phyloP scores from a whole-genome alignment of 1,140 invertebrate genomes.

The Lucilia cuprina region DNA sequence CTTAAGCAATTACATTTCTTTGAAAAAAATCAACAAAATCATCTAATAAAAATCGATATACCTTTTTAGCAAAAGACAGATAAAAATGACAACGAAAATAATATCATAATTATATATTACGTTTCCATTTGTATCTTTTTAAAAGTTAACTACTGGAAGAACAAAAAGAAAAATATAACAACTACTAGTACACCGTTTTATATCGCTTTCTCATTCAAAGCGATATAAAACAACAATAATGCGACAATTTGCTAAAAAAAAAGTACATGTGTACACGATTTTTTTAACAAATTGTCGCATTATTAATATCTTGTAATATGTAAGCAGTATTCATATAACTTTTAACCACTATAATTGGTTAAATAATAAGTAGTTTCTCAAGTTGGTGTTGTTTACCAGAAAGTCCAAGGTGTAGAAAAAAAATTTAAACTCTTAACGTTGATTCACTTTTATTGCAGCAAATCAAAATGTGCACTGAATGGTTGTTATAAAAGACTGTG shows the following conservation, averaged over 20 bases:
- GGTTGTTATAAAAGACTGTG: too few species aligned
- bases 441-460: conserved; percentile 13
- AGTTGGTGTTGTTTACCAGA: background rate
- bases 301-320: too few species aligned
- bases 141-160: too few species aligned
- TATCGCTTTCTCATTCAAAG: background rate
- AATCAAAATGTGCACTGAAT: background rate
- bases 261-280: too few species aligned
- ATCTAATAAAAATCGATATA: background rate
- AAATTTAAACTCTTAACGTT: background rate
- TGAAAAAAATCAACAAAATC: background rate
- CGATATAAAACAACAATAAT: background rate
- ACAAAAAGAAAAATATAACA: background rate
- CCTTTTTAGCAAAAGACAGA: background rate
- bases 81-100: background rate
- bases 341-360: too few species aligned
- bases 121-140: background rate
- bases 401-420: background rate
- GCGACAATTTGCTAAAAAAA: too few species aligned
- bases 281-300: too few species aligned
- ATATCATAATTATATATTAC: background rate
- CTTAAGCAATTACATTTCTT: background rate
- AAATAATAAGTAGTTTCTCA: too few species aligned
- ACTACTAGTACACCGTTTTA: background rate
- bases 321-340: too few species aligned